These are phyloP conservation scores for Cylloceria caligata DNA, from an alignment of 2,888 invertebrate genomes.

Conservation along the genomic window DNA sequence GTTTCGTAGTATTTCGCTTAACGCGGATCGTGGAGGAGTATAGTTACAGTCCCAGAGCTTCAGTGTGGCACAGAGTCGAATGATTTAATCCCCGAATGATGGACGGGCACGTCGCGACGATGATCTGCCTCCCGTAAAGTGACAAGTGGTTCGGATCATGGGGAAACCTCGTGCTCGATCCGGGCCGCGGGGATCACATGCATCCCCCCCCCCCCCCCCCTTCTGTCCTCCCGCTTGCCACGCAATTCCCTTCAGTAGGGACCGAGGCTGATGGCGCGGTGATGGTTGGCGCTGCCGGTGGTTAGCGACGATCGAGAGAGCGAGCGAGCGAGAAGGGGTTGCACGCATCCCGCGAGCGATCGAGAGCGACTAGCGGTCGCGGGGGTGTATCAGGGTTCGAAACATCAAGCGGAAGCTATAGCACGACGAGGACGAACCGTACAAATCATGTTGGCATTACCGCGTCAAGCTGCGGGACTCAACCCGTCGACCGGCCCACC, in stretches of 20 bases:
- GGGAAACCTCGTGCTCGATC: conserved; percentile 74
- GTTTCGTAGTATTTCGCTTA: conserved; percentile 35
- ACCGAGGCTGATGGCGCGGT: conserved; percentile 56
- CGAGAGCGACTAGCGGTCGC: conserved; percentile 15
- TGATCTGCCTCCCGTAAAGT: conserved; percentile 83
- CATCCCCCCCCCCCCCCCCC: conserved; percentile 21
- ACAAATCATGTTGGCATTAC: conserved; percentile 85
- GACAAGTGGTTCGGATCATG: conserved; percentile 84
- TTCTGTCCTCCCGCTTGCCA: conserved; percentile 27
- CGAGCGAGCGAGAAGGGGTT: conserved; percentile 46
- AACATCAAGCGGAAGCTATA: conserved; percentile 45
- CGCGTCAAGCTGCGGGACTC: conserved; percentile 82
- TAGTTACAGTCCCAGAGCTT: conserved; percentile 55
- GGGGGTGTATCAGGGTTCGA: conserved; percentile 50
- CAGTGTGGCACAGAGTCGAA: conserved; percentile 75
- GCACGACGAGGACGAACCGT: conserved; percentile 70
- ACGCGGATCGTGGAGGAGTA: conserved; percentile 58
- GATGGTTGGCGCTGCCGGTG: conserved; percentile 61
- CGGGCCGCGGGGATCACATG: conserved; percentile 66
- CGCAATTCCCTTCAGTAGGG: conserved; percentile 55
- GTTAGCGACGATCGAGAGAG: conserved; percentile 67
- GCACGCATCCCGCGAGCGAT: conserved; percentile 69
- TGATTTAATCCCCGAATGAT: conserved; percentile 84
- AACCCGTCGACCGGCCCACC: conserved; percentile 78
- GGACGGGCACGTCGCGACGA: conserved; percentile 83